phyloP scores from a whole-genome alignment of 2,113 vertebrate species.

The Furnarius figulus region DNA sequence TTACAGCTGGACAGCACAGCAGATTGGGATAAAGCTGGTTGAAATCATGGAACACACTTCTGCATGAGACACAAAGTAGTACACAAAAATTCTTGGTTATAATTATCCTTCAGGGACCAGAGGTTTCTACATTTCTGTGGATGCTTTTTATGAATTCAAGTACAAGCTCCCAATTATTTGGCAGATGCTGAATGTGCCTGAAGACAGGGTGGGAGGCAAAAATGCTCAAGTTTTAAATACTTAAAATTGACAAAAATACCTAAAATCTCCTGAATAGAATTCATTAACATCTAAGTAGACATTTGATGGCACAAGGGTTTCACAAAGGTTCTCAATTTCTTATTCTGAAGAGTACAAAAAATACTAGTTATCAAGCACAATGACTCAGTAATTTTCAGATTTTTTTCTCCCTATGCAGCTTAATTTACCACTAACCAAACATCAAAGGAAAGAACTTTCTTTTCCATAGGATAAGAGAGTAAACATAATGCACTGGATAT shows the following conservation, averaged over 20 bases:
- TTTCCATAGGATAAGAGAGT: background rate
- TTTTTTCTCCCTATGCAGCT: background rate
- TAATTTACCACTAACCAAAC: background rate
- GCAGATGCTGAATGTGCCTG: background rate
- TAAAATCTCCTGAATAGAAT: background rate
- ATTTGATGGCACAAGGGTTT: background rate
- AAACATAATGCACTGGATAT: background rate
- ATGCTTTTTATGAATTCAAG: background rate
- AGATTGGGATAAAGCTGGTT: background rate
- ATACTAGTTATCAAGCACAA: background rate
- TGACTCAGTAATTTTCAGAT: background rate
- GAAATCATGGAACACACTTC: background rate
- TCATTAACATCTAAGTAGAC: background rate
- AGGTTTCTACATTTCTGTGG: background rate
- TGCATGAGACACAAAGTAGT: background rate
- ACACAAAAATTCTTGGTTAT: background rate
- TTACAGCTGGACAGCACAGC: background rate
- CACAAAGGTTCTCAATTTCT: background rate
- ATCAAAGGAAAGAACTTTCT: background rate
- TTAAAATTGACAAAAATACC: background rate
- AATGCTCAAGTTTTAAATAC: background rate
- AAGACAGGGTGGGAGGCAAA: rapidly evolving
- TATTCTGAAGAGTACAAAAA: background rate
- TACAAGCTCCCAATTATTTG: background rate
- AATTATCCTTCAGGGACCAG: background rate